phyloP scores from a whole-genome alignment of 2,797 vertebrate species.

The Enteromius mattozi region DNA sequence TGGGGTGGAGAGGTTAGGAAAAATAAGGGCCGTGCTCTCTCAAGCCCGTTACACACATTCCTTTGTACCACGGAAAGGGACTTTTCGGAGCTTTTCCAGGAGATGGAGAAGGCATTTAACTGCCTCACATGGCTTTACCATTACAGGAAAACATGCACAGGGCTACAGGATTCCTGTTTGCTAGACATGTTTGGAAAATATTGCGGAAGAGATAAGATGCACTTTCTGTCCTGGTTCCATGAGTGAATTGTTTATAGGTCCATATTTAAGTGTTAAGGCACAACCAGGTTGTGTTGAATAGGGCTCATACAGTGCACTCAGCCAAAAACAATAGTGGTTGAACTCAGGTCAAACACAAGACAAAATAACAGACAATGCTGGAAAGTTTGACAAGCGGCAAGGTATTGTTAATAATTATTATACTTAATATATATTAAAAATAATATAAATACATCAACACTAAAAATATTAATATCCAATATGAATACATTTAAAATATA shows the following conservation, averaged over 20 bases:
- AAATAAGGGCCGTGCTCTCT: constrained; percentile 27
- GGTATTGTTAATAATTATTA: neutral
- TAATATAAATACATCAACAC: neutral
- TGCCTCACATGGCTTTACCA: constrained; percentile 36
- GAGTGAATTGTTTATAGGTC: constrained; percentile 42
- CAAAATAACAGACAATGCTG: constrained; percentile 50
- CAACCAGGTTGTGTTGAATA: constrained; percentile 24
- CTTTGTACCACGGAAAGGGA: constrained; percentile 46
- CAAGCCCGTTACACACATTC: constrained; percentile 37
- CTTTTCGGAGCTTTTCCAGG: constrained; percentile 49
- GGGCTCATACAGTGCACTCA: constrained; percentile 15
- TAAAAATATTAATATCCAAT: neutral
- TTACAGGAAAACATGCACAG: constrained; percentile 50
- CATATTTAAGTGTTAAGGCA: constrained; percentile 32
- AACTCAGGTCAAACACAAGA: constrained; percentile 49
- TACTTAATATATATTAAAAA: neutral
- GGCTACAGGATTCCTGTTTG: constrained; percentile 60
- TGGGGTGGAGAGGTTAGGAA: constrained; percentile 40
- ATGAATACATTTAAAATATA: neutral
- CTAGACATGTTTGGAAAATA: constrained; percentile 49
- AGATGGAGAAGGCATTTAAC: constrained; percentile 11
- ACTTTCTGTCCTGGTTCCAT: constrained; percentile 32
- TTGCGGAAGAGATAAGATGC: constrained; percentile 65
- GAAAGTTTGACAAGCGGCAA: neutral
- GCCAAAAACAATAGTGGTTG: constrained; percentile 54